phyloP scores from a whole-genome alignment of 2,797 vertebrate genomes.

The Morelia viridis region DNA sequence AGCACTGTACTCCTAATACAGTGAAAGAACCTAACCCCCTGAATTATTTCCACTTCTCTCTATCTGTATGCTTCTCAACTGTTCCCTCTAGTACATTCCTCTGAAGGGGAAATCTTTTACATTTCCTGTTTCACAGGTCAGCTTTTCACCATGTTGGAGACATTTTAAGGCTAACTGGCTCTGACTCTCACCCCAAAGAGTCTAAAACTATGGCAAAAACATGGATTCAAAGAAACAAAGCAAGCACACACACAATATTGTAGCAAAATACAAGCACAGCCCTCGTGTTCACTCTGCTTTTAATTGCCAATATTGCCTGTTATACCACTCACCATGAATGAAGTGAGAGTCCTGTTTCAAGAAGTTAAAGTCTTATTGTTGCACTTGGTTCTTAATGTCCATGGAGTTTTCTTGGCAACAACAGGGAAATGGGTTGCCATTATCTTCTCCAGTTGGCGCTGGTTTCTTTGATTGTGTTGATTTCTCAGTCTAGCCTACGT shows the following conservation, averaged over 20 bases:
- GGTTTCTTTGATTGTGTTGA: neutral
- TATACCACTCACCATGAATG: neutral
- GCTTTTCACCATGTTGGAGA: neutral
- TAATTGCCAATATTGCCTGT: neutral
- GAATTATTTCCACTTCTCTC: neutral
- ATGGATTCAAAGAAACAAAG: neutral
- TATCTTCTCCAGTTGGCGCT: neutral
- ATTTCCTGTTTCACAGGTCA: neutral
- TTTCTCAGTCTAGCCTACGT: neutral
- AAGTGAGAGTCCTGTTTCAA: neutral
- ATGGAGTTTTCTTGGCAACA: neutral
- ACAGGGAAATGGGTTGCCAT: neutral
- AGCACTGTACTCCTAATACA: neutral
- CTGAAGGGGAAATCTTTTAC: neutral
- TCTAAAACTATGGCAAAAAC: neutral
- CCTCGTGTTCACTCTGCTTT: neutral
- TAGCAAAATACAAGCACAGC: neutral
- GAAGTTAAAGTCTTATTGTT: neutral
- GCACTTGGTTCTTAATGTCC: neutral
- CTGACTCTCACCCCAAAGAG: neutral
- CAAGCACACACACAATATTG: neutral
- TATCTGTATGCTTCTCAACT: neutral
- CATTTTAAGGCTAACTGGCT: neutral
- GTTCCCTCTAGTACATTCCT: neutral
- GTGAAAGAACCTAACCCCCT: neutral